Conservation (phyloP, 1,140 invertebrate species). For the Pteromalus puparum region DNA sequence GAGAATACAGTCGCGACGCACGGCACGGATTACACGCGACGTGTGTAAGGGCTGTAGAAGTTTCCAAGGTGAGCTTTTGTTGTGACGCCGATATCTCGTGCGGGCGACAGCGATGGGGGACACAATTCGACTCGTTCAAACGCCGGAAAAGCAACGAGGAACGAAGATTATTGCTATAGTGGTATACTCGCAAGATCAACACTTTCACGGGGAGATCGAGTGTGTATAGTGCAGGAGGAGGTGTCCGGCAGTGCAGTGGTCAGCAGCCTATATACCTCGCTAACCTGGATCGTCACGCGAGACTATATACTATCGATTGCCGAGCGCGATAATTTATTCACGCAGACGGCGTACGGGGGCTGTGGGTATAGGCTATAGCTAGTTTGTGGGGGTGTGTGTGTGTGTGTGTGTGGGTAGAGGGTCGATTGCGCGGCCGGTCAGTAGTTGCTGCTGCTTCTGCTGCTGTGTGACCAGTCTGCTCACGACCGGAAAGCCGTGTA, state of each 20-base stretch:
- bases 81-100: conserved; percentile 34
- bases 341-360: background rate
- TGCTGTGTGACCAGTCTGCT: background rate
- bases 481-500: background rate
- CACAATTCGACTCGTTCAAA: too few relatives aligned
- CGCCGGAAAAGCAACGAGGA: background rate
- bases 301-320: conserved; percentile 30
- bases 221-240: background rate
- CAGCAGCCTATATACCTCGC: background rate
- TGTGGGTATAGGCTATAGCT: background rate
- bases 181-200: background rate
- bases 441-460: background rate
- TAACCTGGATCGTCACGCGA: conserved; percentile 25
- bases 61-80: conserved; percentile 40
- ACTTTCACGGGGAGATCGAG: background rate
- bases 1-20: too few relatives aligned
- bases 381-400: background rate
- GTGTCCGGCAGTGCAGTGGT: background rate
- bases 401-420: background rate
- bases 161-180: background rate
- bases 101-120: background rate
- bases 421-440: background rate
- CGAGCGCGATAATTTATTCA: conserved; percentile 46
- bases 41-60: background rate
- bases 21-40: too few relatives aligned